Base-by-base conservation (phyloP, 2,797 vertebrate genomes). In the Danio kyathit region DNA sequence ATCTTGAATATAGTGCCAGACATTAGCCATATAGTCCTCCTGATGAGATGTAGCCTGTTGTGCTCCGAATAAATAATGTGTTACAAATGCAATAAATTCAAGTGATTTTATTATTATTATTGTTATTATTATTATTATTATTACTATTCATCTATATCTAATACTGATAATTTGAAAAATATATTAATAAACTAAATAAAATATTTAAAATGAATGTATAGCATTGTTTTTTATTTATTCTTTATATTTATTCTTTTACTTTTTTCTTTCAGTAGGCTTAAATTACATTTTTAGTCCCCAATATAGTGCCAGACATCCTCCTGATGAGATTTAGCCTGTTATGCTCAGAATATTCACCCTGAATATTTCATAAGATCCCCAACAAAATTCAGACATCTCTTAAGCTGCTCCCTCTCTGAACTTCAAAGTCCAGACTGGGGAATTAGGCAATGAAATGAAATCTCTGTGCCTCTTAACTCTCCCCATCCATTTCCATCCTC, bases 391-490 rank as follows among this genome's bases (percentile, higher is more conserved):
- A 86, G 75, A 79, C 29, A 38, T 48, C 57, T 74, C 61, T 75
- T 74, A 46, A 74, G 66, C 21, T 76, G 13, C 57, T 49, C 41
- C 63, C 65, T 57, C 41, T 9, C 63, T 38, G 4, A 69, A 78
- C 73, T 73, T 65, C 41, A 72, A 74, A 76, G 76, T 43, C 43
- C 16, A 51, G 21, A 19, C 52, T 51, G 10, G 44, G 71, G 74
- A 65, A 77, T 74, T 73, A 78, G 10, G 64, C n/a, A 66, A 77
- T 80, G n/a, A 74, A 80, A 80, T 80, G 13, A 84, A 77, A 86
- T 80, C 72, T 29, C 64, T 3, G 12, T 46, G 40, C 44, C 19
- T 80, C 41, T 70, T 38, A 43, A 60, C 21, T 63, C 9, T 80
- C 52, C 19, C 10, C 57, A 7, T 19, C 56, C 60, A 10, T 61